These are phyloP conservation scores for Proctacanthus coquilletti DNA, from an alignment of 1,140 invertebrate species.

Conservation along the genomic window DNA sequence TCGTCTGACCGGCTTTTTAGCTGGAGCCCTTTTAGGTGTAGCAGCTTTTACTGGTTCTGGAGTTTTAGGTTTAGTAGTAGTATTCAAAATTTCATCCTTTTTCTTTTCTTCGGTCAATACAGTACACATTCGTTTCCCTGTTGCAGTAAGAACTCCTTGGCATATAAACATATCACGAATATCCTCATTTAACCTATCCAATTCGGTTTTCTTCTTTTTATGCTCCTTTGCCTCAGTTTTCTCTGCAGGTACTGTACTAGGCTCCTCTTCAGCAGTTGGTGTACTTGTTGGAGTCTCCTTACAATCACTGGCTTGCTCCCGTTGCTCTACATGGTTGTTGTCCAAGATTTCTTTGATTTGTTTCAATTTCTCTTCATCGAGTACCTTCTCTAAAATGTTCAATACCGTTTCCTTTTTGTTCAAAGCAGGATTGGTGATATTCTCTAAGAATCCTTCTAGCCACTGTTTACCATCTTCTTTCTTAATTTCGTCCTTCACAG, in stretches of 20 bases:
- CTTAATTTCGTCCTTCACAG: background rate
- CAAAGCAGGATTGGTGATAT: constrained; percentile 6
- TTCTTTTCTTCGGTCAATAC: constrained; percentile 2
- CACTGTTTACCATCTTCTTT: background rate
- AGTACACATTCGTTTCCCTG: constrained; percentile 31
- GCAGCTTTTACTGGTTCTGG: background rate
- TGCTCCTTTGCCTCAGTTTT: background rate
- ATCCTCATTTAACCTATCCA: constrained; percentile 44
- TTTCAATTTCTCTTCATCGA: constrained; percentile 7
- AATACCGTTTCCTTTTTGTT: constrained; percentile 6
- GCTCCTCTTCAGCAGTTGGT: background rate
- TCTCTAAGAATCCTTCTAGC: constrained; percentile 6
- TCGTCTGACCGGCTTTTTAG: too few relatives aligned
- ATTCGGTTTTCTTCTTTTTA: constrained; percentile 24
- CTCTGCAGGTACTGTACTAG: background rate
- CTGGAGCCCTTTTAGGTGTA: background rate
- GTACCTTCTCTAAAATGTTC: constrained; percentile 5
- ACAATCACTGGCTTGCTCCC: constrained; percentile 5
- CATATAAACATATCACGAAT: constrained; percentile 44
- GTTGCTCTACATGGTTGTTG: constrained; percentile 2
- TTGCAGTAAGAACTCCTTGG: constrained; percentile 38
- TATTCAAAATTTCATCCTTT: background rate
- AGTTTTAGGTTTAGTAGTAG: too few relatives aligned
- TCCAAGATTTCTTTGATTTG: constrained; percentile 6
- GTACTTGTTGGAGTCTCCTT: background rate